phyloP scores from a whole-genome alignment of 2,113 vertebrate species.

The Hiodon tergisus region DNA sequence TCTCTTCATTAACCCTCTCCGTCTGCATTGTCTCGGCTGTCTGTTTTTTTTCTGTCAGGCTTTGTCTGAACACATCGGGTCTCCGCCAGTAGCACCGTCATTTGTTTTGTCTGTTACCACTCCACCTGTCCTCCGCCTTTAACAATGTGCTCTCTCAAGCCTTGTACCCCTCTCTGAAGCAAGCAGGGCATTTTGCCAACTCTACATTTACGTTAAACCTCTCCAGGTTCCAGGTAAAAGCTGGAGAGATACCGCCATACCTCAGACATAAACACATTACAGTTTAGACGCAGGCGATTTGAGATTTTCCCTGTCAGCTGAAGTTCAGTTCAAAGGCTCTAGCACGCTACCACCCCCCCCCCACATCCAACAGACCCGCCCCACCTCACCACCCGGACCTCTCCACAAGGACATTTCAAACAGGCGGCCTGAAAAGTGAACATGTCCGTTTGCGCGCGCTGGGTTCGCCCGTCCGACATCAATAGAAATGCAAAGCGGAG shows the following conservation, averaged over 20 bases:
- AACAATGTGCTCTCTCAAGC: background rate
- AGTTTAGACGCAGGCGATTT: no score
- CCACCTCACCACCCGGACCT: no score
- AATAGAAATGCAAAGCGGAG: no score
- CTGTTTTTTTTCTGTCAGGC: background rate
- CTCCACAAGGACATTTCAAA: no score
- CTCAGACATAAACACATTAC: no score
- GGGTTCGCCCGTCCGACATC: no score
- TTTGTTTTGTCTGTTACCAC: background rate
- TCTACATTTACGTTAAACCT: background rate
- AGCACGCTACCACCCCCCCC: no score
- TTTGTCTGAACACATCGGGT: background rate
- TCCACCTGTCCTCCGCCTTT: background rate
- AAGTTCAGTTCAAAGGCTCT: no score
- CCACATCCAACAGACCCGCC: no score
- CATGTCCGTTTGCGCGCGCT: no score
- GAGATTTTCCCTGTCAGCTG: no score
- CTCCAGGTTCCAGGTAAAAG: background rate
- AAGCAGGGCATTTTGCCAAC: background rate
- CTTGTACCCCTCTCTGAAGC: background rate
- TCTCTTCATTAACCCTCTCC: slow-evolving; percentile 29
- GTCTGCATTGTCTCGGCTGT: background rate
- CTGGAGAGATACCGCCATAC: background rate
- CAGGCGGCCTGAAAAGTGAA: no score
- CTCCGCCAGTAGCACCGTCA: background rate